Base-by-base conservation (phyloP, 1,140 invertebrate species). In the Pachyrhynchus sulphureomaculatus region DNA sequence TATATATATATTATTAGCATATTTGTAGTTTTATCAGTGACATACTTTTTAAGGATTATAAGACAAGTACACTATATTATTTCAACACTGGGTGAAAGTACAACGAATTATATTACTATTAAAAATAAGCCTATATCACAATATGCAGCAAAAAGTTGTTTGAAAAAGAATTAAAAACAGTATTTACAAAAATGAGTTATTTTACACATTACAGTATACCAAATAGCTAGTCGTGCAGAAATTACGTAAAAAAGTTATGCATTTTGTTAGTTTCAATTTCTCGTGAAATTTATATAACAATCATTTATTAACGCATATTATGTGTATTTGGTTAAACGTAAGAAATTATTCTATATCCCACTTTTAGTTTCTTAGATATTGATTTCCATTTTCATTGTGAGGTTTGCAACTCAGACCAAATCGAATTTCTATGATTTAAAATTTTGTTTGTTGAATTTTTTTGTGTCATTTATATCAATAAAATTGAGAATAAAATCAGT, bases 51-150 rank as follows among this genome's bases (percentile, higher is more conserved):
- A 42, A 18, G 18, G 21, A 42, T 42, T 18, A 42, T 20, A 6
- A 42, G 21, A 18, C 12, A n/a, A n/a, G n/a, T n/a, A n/a, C n/a
- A n/a, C 18, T 18, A 18, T 10, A 42, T 12, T 9, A 42, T 42
- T 42, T 42, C 39, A 42, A 42, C 39, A 42, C 39, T 20, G 8
- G 18, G 39, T 42, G 39, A 42, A 42, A 42, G 39, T 42, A 20
- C 18, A 20, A 5, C 15, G 39, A 18, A 4, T 12, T 10, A n/a
- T n/a, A n/a, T n/a, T n/a, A n/a, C n/a, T n/a, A 42, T 18, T 4
- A 42, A 12, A 42, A 42, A 2, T 42, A 42, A 29, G 26, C 18
- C 15, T 10, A 20, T 12, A 17, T 17, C 21, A 20, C 39, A 10
- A 20, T 42, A 42, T 10, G 21, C 4, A 42, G 18, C 9, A 42